Conservation (phyloP, 2,113 vertebrate species). For the Eleginops maclovinus region DNA sequence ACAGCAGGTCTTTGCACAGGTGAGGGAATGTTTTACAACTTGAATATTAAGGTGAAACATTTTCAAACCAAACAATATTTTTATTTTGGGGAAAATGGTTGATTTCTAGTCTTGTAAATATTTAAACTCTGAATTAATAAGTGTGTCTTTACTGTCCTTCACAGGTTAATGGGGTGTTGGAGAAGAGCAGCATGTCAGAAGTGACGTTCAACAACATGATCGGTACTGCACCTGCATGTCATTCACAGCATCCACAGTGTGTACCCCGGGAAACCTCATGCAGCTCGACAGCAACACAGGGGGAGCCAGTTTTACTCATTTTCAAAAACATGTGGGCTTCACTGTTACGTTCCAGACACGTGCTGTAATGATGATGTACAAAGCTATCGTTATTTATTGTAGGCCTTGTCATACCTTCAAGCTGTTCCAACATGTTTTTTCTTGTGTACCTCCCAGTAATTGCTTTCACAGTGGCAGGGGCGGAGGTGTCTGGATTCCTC, state of each 20-base stretch:
- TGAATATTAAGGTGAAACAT: background rate
- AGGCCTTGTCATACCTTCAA: background rate
- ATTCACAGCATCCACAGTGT: constrained; percentile 88
- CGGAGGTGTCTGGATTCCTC: constrained; percentile 6
- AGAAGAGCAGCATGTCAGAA: constrained; percentile 87
- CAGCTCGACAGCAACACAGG: constrained; percentile 90
- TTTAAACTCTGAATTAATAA: background rate
- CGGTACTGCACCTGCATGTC: constrained; percentile 87
- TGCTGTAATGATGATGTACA: background rate
- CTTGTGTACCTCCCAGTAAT: background rate
- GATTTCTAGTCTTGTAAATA: no score
- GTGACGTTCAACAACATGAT: constrained; percentile 89
- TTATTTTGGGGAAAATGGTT: no score
- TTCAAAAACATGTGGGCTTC: background rate
- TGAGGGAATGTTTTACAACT: constrained; percentile 37
- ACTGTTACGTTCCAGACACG: background rate
- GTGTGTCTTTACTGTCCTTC: background rate
- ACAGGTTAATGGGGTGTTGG: constrained; percentile 89
- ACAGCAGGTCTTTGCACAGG: constrained; percentile 89
- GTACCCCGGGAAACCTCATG: constrained; percentile 85
- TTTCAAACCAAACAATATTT: background rate
- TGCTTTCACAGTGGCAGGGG: constrained; percentile 13
- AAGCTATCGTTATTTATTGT: background rate
- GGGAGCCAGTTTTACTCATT: constrained; percentile 40
- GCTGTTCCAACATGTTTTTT: background rate